phyloP scores from a whole-genome alignment of 1,140 invertebrate genomes.

The Chironomus striatipennis region DNA sequence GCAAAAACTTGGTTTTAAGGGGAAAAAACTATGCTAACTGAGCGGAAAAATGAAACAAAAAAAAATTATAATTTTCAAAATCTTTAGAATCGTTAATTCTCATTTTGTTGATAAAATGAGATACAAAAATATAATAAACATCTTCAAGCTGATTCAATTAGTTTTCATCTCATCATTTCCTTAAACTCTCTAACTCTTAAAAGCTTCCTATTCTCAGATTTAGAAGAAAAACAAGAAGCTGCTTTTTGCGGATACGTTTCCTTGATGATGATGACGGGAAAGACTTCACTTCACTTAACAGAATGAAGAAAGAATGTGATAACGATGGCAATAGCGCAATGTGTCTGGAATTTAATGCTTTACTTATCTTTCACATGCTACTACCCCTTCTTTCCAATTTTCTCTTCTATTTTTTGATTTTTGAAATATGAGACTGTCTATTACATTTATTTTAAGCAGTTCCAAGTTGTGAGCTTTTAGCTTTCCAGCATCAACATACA shows the following conservation, averaged over 20 bases:
- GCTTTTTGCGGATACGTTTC: background rate
- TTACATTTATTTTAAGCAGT: background rate
- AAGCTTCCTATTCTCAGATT: background rate
- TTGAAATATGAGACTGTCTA: background rate
- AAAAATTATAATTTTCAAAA: no score
- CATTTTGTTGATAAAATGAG: no score
- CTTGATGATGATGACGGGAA: background rate
- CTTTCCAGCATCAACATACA: background rate
- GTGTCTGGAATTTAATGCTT: constrained; percentile 8
- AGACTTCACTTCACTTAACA: background rate
- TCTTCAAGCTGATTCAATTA: no score
- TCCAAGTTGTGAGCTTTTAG: background rate
- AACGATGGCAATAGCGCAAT: constrained; percentile 7
- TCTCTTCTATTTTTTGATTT: no score
- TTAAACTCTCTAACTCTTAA: background rate
- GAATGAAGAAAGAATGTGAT: background rate
- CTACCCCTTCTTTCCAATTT: background rate
- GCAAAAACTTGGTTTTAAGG: no score
- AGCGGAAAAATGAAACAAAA: no score
- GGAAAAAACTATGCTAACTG: no score
- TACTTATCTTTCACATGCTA: background rate
- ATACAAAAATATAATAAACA: no score
- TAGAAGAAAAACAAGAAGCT: background rate
- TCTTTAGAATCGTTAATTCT: no score
- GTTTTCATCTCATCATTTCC: background rate